Evolutionary conservation across 1,140 invertebrate genomes (phyloP), one percentile per base, ranked within the genome.

Genomic region (Drosophila repleta): DNA sequence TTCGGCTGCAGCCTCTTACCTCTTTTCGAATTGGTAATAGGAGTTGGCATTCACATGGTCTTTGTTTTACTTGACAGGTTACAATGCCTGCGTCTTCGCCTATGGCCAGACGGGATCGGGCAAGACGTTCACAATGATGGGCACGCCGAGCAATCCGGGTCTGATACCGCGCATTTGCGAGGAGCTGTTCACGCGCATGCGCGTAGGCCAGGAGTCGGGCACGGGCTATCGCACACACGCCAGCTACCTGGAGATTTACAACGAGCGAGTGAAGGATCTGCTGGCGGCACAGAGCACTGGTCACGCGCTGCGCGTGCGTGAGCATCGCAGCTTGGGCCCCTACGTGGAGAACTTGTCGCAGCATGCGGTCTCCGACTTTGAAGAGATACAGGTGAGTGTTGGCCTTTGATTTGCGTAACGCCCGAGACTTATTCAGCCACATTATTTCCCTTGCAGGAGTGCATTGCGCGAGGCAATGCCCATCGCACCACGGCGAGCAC

Each of bases 41-140:
- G 21, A 41, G 5, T 55, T 60, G 52, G 41, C 39, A 52, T 57
- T 57, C 39, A 45, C 39, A 45, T 45, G 41, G 8, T 43, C 26
- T 65, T 73, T 63, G 45, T 48, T 70, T 66, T 67, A 63, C 15
- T 73, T 69, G 64, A 3, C 13, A 92, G 98, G 98, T 37, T 99
- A 99, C 93, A 99, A 99, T 94, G 98, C 97, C 60, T 99, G 98
- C 92, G 97, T 99, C 71, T 99, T 99, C 93, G 98, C 98, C 56
- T 96, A 97, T 92, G 93, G 93, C n/a, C 91, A 92, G 74, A 92
- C 91, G 13, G 98, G 97, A 85, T 98, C 97, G 88, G 98, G 98
- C 21, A 99, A 99, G 93, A 98, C 97, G 0, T 99, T 97, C 91
- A 99, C 98, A 0, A 99, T 99, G 98, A 99, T 99, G 98, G 98